A percentile compares a stretch with the other conserved stretches of the same genome.
These are phyloP conservation scores for Caretta caretta DNA, from an alignment of 2,113 vertebrate species.

Conservation along the genomic window DNA sequence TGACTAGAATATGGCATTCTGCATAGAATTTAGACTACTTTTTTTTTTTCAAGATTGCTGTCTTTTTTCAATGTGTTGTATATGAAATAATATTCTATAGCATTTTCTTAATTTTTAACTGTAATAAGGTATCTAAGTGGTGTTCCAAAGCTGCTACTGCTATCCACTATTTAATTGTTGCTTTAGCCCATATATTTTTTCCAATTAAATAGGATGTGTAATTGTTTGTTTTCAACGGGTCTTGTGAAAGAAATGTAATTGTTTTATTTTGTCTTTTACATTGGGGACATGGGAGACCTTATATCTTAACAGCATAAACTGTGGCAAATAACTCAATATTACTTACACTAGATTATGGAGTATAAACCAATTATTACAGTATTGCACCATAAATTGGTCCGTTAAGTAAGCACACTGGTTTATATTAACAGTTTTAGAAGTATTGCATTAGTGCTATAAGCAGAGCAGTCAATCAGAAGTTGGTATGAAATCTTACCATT, in stretches of 20 bases:
- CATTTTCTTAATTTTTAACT: not conserved
- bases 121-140: not conserved
- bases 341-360: not conserved
- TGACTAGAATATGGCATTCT: not conserved
- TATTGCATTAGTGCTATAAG: not conserved
- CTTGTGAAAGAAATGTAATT: not conserved
- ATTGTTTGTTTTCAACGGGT: not conserved
- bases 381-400: not conserved
- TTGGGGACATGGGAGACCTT: not conserved
- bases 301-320: rapidly evolving
- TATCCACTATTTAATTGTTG: not conserved
- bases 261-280: not conserved
- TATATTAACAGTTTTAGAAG: not conserved
- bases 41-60: not conserved
- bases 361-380: not conserved
- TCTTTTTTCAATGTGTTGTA: not conserved
- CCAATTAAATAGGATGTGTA: not conserved
- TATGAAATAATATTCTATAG: not conserved
- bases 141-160: not conserved
- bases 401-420: not conserved
- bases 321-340: not conserved
- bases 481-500: not conserved
- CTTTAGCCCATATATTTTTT: not conserved
- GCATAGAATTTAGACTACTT: not conserved
- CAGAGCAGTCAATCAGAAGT: not conserved